Evolutionary conservation across 64 coral and sea anemone species (phyloP), one percentile per base, ranked within the genome.

Genomic region (Porites australiensis): DNA sequence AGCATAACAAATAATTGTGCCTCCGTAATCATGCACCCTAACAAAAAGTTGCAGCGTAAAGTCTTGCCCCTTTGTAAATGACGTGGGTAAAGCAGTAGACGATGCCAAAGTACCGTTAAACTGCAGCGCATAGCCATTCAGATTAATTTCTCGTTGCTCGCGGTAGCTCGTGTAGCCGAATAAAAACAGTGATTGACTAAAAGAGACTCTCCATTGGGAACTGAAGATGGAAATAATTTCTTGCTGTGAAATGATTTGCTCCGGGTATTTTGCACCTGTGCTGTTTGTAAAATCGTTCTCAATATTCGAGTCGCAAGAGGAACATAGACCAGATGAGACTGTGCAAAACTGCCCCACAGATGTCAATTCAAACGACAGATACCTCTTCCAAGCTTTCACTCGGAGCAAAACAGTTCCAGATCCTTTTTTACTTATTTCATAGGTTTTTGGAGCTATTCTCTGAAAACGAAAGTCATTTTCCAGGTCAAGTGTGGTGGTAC

Each of bases 11-110:
- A 98, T 50, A 37, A 98, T 91, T 5, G 97, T 98, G 55, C 97
- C 97, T 44, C 97, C 97, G 83, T 62, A 37, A 4, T 50, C 70
- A 58, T 79, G 55, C 2, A 79, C 55, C 48, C 93, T 95, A 23
- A 98, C 77, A 75, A 96, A 98, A 20, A 98, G 79, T 50, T 98
- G 94, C 16, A 98, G 71, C 11, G 97, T 98, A 21, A 98, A 72
- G 76, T 98, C 86, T 70, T 72, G 70, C 65, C 67, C 70, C 19
- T 53, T 85, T 10, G 46, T 79, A 70, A 98, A 83, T n/a, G 62
- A 44, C 7, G 85, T 69, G 13, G 79, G 50, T 57, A 98, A 60
- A 27, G 70, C 4, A n/a, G 74, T 45, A 8, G 93, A 89, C 12
- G 90, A 91, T 5, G 83, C 89, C 16, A 86, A 64, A 44, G 94